These are phyloP conservation scores for Dicranocentrus wangi DNA, from an alignment of 2,888 invertebrate genomes.

Conservation along the genomic window DNA sequence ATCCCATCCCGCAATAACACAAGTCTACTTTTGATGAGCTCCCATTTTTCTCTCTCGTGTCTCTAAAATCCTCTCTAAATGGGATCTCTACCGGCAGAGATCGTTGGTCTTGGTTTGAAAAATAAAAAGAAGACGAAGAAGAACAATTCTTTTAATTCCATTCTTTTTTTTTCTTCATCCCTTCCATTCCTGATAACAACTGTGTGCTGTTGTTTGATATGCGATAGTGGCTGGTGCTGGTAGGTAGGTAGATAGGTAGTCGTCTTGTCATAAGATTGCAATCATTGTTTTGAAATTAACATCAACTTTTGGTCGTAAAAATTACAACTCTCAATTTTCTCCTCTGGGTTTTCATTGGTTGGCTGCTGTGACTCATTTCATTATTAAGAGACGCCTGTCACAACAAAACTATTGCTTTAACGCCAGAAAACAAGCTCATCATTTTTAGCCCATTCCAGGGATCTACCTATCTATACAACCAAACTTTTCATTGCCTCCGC, in stretches of 20 bases:
- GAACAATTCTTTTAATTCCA: slow-evolving; percentile 2
- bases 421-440: slow-evolving; percentile 21
- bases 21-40: slow-evolving; percentile 28
- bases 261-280: slow-evolving; percentile 52
- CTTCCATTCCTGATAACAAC: slow-evolving; percentile 17
- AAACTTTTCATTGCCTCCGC: background rate
- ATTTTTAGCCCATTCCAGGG: slow-evolving; percentile 47
- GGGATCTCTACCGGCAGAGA: slow-evolving; percentile 37
- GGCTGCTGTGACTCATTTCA: slow-evolving; percentile 57
- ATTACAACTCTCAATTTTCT: slow-evolving; percentile 36
- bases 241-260: too few species aligned
- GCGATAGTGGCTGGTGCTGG: slow-evolving; percentile 6
- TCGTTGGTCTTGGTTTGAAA: slow-evolving; percentile 29
- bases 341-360: slow-evolving; percentile 9
- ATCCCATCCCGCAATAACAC: too few species aligned
- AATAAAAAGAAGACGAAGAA: slow-evolving; percentile 14
- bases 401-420: slow-evolving; percentile 2
- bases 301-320: slow-evolving; percentile 55
- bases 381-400: slow-evolving; percentile 44
- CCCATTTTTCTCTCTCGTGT: slow-evolving; percentile 15
- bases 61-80: slow-evolving; percentile 55
- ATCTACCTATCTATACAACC: too few species aligned
- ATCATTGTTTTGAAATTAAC: slow-evolving; percentile 56
- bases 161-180: background rate
- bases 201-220: background rate